Evolutionary conservation across 1,140 invertebrate species (phyloP).

Genomic region (Delia radicum): DNA sequence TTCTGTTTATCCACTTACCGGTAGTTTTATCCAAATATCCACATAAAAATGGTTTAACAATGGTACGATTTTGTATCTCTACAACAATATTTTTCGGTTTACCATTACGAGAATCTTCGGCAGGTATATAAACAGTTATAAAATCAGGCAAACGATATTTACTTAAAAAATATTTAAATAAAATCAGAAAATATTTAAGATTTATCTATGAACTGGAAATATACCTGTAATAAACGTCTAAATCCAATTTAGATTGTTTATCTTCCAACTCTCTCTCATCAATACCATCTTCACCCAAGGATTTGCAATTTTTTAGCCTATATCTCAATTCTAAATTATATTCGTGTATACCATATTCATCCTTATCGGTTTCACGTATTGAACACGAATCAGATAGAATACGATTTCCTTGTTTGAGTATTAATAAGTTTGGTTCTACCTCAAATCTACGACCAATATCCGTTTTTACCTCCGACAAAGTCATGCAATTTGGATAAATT

Average conservation of each 20-base stretch:
- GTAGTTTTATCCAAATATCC: constrained; percentile 60
- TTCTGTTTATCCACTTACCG: too few species aligned
- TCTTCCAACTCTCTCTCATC: not conserved
- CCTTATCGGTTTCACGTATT: constrained; percentile 34
- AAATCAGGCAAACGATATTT: constrained; percentile 57
- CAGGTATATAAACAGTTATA: constrained; percentile 56
- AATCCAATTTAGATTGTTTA: constrained; percentile 33
- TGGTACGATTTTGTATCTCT: constrained; percentile 58
- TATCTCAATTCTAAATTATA: constrained; percentile 34
- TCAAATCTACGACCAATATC: constrained; percentile 49
- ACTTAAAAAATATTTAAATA: constrained; percentile 29
- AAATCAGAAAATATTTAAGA: not conserved
- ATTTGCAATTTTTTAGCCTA: not conserved
- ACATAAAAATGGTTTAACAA: constrained; percentile 62
- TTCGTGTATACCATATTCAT: constrained; percentile 52
- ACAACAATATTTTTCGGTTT: constrained; percentile 57
- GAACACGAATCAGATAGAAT: constrained; percentile 34
- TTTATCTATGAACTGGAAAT: not conserved
- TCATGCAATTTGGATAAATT: constrained; percentile 52
- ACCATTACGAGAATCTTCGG: constrained; percentile 48
- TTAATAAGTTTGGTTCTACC: constrained; percentile 35
- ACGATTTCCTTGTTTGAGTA: constrained; percentile 35
- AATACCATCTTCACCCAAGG: not conserved
- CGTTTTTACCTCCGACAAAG: constrained; percentile 45
- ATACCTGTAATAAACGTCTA: constrained; percentile 52